Base-by-base conservation (phyloP, 2,797 vertebrate species). In the Rhinatrema bivittatum region DNA sequence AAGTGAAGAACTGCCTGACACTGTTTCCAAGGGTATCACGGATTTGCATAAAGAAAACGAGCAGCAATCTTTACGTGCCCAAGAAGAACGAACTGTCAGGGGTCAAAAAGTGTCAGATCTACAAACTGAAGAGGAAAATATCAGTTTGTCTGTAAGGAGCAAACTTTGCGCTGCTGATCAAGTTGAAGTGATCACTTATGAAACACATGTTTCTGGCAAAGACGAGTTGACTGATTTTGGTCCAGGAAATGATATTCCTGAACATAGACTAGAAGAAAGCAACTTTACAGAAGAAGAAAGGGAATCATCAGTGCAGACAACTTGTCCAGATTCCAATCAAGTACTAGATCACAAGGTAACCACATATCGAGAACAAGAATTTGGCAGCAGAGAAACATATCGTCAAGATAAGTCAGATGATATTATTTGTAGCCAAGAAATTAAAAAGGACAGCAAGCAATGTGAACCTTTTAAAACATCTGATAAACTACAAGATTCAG, bases 181-280 rank as follows among this genome's bases (percentile, higher is more conserved):
- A 21, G 54, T 82, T 55, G 39, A 35, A 36, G 45, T 56, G 44
- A n/a, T n/a, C n/a, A 48, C 59, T 46, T 74, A 65, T 45, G 62
- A 62, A 18, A 43, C n/a, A n/a, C n/a, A n/a, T n/a, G n/a, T n/a
- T n/a, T n/a, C n/a, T n/a, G n/a, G n/a, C n/a, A n/a, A n/a, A n/a
- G n/a, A n/a, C n/a, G n/a, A n/a, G n/a, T n/a, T n/a, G n/a, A n/a
- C n/a, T n/a, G n/a, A n/a, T n/a, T n/a, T n/a, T n/a, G n/a, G n/a
- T n/a, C n/a, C n/a, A n/a, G n/a, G n/a, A n/a, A n/a, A n/a, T n/a
- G n/a, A n/a, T n/a, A n/a, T n/a, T n/a, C n/a, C n/a, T n/a, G n/a
- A n/a, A n/a, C n/a, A n/a, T n/a, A n/a, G n/a, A n/a, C n/a, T n/a
- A n/a, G n/a, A n/a, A n/a, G n/a, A n/a, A n/a, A n/a, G n/a, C n/a